These are phyloP conservation scores for Argyresthia goedartella DNA, from an alignment of 2,888 invertebrate genomes.

Conservation along the genomic window DNA sequence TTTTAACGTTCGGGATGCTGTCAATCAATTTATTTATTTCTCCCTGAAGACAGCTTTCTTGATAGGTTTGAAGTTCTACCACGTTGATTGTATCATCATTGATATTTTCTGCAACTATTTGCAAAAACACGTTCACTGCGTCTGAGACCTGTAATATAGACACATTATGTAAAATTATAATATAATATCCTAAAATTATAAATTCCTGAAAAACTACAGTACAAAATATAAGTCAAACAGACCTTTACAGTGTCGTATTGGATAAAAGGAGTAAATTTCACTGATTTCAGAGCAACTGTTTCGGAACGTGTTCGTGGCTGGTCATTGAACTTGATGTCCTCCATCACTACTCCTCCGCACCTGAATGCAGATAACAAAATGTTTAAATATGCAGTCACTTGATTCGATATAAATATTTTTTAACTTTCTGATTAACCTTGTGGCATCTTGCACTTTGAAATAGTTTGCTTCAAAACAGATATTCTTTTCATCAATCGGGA, in stretches of 20 bases:
- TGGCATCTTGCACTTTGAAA: background rate
- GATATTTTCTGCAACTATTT: constrained; percentile 3
- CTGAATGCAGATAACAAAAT: background rate
- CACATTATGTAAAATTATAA: background rate
- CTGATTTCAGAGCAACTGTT: background rate
- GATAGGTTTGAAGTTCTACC: background rate
- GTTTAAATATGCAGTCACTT: background rate
- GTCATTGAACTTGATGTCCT: background rate
- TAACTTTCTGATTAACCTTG: background rate
- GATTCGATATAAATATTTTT: background rate
- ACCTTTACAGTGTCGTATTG: background rate
- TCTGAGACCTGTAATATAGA: constrained; percentile 1
- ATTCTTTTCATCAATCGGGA: background rate
- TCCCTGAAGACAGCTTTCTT: background rate
- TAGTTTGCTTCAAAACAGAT: background rate
- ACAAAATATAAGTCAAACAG: background rate
- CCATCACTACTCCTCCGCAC: background rate
- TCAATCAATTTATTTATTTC: background rate
- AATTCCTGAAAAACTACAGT: background rate
- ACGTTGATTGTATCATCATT: background rate
- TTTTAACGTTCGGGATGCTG: background rate
- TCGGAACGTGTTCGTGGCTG: no score
- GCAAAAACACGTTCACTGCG: background rate
- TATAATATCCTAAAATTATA: background rate
- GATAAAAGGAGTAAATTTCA: background rate